Percentiles rank a stretch among this genome's conserved stretches.
Conservation (phyloP, 1,140 invertebrate species). For the Trichomalopsis sarcophagae region DNA sequence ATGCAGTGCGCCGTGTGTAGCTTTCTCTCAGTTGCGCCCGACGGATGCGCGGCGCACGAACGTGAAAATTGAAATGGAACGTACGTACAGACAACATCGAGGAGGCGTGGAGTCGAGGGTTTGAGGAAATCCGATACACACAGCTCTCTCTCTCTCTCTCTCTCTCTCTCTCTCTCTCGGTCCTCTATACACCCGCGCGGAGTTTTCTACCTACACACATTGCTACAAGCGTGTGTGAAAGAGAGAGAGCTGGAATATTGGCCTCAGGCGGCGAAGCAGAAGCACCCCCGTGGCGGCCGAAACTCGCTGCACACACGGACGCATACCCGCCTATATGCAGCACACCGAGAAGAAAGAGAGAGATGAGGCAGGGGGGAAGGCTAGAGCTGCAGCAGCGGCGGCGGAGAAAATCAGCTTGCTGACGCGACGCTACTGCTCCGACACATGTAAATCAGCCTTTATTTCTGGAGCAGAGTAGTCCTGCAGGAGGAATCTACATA, state of each 20-base stretch:
- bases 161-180: neutral
- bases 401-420: constrained; percentile 8
- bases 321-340: too few species aligned
- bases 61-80: constrained; percentile 35
- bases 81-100: neutral
- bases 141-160: too few species aligned
- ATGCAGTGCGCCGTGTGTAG: neutral
- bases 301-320: neutral
- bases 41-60: constrained; percentile 1
- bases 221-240: neutral
- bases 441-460: constrained; percentile 52
- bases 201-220: neutral
- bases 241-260: neutral
- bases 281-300: neutral
- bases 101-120: neutral
- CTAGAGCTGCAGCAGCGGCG: neutral
- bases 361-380: neutral
- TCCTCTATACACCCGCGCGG: neutral
- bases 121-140: constrained; percentile 12
- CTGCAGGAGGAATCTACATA: neutral
- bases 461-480: constrained; percentile 29
- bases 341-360: neutral
- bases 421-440: constrained; percentile 8
- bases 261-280: neutral
- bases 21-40: neutral